Evolutionary conservation across 2,113 vertebrate species (phyloP).

Genomic region (Chionis minor): DNA sequence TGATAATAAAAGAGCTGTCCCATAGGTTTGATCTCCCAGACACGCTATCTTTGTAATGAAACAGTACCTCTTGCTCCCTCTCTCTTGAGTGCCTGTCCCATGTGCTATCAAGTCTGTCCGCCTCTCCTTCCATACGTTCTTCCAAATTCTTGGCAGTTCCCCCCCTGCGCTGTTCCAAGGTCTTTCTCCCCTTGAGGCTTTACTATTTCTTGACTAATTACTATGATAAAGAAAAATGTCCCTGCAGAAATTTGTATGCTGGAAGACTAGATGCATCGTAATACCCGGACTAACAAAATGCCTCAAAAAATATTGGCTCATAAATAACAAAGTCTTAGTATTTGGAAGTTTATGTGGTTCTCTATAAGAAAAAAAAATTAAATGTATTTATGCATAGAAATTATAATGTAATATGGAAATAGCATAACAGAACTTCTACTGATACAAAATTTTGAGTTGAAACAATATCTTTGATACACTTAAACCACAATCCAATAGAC

Average conservation of each 20-base stretch:
- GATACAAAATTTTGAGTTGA: not conserved
- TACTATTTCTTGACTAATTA: not conserved
- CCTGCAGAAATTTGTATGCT: not conserved
- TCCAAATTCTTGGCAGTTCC: not conserved
- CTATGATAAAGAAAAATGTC: not conserved
- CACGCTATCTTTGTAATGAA: not conserved
- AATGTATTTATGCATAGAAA: not conserved
- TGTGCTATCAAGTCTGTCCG: not conserved
- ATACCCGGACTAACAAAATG: not conserved
- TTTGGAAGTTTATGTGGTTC: not conserved
- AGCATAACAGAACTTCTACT: not conserved
- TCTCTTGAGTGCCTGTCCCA: not conserved
- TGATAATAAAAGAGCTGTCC: not conserved
- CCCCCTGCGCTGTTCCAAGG: not conserved
- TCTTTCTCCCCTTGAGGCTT: not conserved
- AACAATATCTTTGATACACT: not conserved
- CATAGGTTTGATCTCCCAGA: not conserved
- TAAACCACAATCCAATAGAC: not conserved
- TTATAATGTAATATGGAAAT: not conserved
- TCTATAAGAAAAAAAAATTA: not conserved
- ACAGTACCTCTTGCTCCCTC: not conserved
- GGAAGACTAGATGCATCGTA: not conserved
- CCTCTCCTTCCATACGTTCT: not conserved
- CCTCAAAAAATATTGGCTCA: not conserved
- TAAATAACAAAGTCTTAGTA: not conserved